Conservation (phyloP, 2,113 vertebrate genomes). For the Catagonus wagneri region DNA sequence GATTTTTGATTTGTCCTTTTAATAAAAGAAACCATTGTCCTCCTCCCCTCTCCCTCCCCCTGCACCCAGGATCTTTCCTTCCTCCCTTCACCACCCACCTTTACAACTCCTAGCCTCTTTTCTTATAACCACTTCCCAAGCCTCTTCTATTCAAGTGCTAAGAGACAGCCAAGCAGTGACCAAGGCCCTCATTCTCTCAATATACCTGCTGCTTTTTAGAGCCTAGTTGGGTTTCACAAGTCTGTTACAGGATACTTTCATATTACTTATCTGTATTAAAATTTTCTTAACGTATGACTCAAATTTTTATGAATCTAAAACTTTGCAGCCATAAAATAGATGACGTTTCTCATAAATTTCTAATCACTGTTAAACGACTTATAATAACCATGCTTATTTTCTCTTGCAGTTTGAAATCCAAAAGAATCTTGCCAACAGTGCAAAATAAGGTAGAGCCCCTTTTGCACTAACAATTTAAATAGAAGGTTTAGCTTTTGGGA, state of each 20-base stretch:
- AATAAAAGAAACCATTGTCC: background rate
- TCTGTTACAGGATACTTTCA: background rate
- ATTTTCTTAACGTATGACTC: background rate
- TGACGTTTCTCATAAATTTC: conserved; percentile 69
- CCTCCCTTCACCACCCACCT: background rate
- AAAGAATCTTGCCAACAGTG: conserved; percentile 24
- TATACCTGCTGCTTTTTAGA: background rate
- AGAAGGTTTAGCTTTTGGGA: conserved; percentile 67
- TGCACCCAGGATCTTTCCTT: background rate
- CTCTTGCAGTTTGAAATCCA: conserved; percentile 62
- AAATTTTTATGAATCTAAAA: conserved; percentile 38
- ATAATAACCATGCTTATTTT: conserved; percentile 64
- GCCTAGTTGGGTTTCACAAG: background rate
- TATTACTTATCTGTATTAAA: background rate
- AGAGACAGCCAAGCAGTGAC: background rate
- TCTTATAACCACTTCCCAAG: no score
- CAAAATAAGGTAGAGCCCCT: background rate
- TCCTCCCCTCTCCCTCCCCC: rapidly evolving
- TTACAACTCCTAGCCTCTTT: background rate
- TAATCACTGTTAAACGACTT: conserved; percentile 52
- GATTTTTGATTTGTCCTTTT: conserved; percentile 38
- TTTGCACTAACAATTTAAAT: conserved; percentile 71
- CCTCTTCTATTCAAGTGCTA: background rate
- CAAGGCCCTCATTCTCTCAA: background rate
- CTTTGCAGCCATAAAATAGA: conserved; percentile 25